Evolutionary conservation across 2,888 invertebrate species (phyloP).

Genomic region (Liodrosophila aerea): DNA sequence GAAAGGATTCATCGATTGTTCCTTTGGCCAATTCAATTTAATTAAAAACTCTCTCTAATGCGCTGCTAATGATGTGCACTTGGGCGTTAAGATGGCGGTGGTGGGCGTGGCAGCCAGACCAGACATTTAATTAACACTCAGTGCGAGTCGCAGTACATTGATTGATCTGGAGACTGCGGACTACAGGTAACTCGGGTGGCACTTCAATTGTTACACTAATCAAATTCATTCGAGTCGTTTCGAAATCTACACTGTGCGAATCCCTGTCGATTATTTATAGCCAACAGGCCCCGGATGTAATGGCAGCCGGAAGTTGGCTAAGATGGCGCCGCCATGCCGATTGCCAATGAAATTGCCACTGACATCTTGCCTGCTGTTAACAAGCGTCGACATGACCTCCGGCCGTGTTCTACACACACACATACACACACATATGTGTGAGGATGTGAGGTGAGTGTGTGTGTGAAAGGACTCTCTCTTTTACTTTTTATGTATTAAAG

Average conservation of each 20-base stretch:
- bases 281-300: constrained; percentile 59
- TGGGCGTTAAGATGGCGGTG: constrained; percentile 12
- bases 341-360: constrained; percentile 6
- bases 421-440: constrained; percentile 2
- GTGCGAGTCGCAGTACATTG: neutral
- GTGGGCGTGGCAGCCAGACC: neutral
- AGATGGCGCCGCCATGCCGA: constrained; percentile 38
- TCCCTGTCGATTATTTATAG: constrained; percentile 61
- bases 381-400: constrained; percentile 50
- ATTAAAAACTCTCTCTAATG: constrained; percentile 53
- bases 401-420: constrained; percentile 6
- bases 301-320: constrained; percentile 64
- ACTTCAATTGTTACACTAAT: constrained; percentile 38
- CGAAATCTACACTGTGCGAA: constrained; percentile 49
- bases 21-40: constrained; percentile 62
- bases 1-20: constrained; percentile 41
- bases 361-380: constrained; percentile 34
- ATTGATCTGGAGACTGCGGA: too few relatives aligned
- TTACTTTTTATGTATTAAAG: constrained; percentile 44
- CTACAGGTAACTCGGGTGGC: neutral
- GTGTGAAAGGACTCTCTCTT: constrained; percentile 32
- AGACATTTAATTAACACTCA: constrained; percentile 1
- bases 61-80: constrained; percentile 64
- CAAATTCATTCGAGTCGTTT: constrained; percentile 63
- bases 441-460: constrained; percentile 25